These are phyloP conservation scores for Euclidia mi DNA, from an alignment of 2,888 invertebrate species.

Conservation along the genomic window DNA sequence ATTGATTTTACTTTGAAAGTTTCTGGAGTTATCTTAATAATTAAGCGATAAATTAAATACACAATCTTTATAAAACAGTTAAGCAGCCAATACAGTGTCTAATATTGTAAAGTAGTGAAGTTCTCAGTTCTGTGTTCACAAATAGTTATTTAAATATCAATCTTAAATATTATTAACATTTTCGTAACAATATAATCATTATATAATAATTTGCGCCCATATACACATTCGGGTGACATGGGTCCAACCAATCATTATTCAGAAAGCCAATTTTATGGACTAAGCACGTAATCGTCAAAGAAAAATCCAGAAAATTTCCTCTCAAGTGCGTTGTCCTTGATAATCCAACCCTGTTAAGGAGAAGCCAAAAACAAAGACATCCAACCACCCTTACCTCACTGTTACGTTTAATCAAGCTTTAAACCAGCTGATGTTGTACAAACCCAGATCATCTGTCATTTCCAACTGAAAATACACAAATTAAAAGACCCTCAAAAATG, in stretches of 20 bases:
- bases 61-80: too few species aligned
- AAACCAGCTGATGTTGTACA: slow-evolving; percentile 8
- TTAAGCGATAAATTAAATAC: too few species aligned
- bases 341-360: not conserved
- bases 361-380: slow-evolving; percentile 3
- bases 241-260: slow-evolving; percentile 3
- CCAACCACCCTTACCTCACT: not conserved
- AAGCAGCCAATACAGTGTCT: too few species aligned
- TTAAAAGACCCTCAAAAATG: slow-evolving; percentile 16
- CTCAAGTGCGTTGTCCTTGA: not conserved
- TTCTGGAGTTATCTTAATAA: too few species aligned
- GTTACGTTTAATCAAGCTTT: slow-evolving; percentile 1
- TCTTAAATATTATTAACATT: too few species aligned
- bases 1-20: too few species aligned
- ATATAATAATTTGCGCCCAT: too few species aligned
- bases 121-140: too few species aligned
- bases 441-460: slow-evolving; percentile 18
- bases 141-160: too few species aligned
- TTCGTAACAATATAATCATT: too few species aligned
- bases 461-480: slow-evolving; percentile 4
- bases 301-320: too few species aligned
- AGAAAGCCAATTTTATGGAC: slow-evolving; percentile 1
- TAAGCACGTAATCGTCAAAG: not conserved
- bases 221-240: not conserved
- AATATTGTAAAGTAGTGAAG: too few species aligned